Base-by-base conservation (phyloP, 2,797 vertebrate genomes). In the Mus caroli region DNA sequence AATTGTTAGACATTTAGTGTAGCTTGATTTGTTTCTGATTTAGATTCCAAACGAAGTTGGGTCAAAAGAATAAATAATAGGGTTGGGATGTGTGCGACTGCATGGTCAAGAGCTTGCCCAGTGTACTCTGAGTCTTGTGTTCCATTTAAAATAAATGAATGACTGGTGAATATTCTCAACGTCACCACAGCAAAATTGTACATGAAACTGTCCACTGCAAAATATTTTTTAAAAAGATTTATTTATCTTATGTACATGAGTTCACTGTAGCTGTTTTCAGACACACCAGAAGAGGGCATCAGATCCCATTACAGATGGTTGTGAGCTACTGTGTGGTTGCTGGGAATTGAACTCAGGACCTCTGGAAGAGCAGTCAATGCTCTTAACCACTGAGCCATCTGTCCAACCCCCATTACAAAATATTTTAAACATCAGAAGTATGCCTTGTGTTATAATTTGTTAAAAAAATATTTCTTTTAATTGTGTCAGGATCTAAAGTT, bases 381-480 rank as follows among this genome's bases (percentile, higher is more conserved):
- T 58, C 56, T 58, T 58, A 58, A 22, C 56, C 20, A 7, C 20
- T 58, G 56, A 58, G 56, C 56, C 56, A 58, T 58, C 56, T 22
- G 1, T 58, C 56, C 20, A 56, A 4, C 17, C 54, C 54, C 6
- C 43, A 40, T 92, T 77, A 82, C 46, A 76, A 69, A 94, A 28
- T 92, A 26, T 88, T 95, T 91, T 64, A 50, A 94, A 79, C 46
- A 56, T 78, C 28, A 58, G 64, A 89, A 83, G 34, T 28, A 9
- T n/a, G 43, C 82, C 24, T 5, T 6, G 31, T 91, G 24, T 76
- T 94, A 28, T 64, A 87, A 67, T 94, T 93, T 88, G 52, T 75
- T 79, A 94, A 82, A 86, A 89, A 43, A 3, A 24, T 50, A 87
- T 90, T 93, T n/a, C 69, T 96, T 90, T 93, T 75, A 94, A 80